Conservation (phyloP, 2,888 invertebrate genomes). For the Lacanobia wlatinum region DNA sequence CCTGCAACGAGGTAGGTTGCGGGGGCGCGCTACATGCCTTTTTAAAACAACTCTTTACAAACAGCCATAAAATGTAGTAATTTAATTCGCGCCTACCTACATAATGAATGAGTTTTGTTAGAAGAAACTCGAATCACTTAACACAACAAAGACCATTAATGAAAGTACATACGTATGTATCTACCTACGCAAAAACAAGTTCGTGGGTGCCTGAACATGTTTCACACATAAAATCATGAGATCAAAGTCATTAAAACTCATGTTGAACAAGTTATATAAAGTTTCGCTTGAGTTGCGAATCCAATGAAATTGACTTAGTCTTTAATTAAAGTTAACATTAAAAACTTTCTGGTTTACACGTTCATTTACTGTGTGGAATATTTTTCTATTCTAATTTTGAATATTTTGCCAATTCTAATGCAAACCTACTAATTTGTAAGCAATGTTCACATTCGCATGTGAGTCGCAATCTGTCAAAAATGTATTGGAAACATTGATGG, state of each 20-base stretch:
- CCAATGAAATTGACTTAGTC: slow-evolving; percentile 17
- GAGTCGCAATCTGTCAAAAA: too few relatives aligned
- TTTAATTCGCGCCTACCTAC: slow-evolving; percentile 2
- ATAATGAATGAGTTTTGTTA: slow-evolving; percentile 5
- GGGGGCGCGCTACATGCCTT: background rate
- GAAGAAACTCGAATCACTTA: slow-evolving; percentile 12
- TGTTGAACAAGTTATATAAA: slow-evolving; percentile 24
- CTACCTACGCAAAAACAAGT: slow-evolving; percentile 3
- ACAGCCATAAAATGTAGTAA: background rate
- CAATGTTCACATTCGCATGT: too few relatives aligned
- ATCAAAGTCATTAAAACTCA: slow-evolving; percentile 29
- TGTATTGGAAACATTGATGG: too few relatives aligned
- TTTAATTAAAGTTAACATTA: slow-evolving; percentile 3
- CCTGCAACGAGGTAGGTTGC: background rate
- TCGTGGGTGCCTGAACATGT: slow-evolving; percentile 8
- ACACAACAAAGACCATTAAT: slow-evolving; percentile 26
- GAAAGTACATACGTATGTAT: slow-evolving; percentile 4
- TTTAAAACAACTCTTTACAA: slow-evolving; percentile 15
- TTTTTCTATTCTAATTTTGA: background rate
- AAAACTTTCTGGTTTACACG: background rate
- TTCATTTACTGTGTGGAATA: slow-evolving; percentile 10
- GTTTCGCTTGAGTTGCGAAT: slow-evolving; percentile 17
- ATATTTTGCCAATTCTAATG: too few relatives aligned
- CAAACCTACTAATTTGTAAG: too few relatives aligned
- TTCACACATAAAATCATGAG: background rate